Evolutionary conservation across 2,797 vertebrate species (phyloP).

Genomic region (Lithobates pipiens): DNA sequence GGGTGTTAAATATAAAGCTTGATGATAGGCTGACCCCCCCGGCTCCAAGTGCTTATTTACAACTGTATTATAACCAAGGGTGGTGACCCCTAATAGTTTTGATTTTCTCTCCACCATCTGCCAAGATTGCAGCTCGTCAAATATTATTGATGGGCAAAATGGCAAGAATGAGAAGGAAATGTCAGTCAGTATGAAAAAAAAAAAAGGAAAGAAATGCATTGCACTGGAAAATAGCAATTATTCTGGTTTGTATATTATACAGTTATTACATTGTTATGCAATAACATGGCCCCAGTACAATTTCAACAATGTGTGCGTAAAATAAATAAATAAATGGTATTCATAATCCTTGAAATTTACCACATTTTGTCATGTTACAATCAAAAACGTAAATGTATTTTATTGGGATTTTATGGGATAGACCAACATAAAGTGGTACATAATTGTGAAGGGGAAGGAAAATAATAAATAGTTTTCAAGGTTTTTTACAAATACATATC

Average conservation of each 20-base stretch:
- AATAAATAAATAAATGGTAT: no score
- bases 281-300: not conserved
- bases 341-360: no score
- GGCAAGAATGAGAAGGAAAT: not conserved
- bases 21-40: not conserved
- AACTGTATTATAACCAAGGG: slow-evolving; percentile 32
- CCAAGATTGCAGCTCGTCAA: slow-evolving; percentile 25
- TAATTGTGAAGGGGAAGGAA: no score
- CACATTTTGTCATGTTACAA: no score
- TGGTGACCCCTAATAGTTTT: slow-evolving; percentile 20
- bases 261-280: not conserved
- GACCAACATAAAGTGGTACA: no score
- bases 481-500: no score
- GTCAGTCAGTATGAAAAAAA: no score
- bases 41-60: slow-evolving; percentile 35
- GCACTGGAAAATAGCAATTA: not conserved
- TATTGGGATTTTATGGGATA: no score
- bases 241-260: not conserved
- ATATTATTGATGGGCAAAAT: slow-evolving; percentile 38
- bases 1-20: not conserved
- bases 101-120: slow-evolving; percentile 32
- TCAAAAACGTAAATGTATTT: no score
- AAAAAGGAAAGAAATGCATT: no score
- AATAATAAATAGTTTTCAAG: no score
- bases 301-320: not conserved